A percentile compares a stretch with the other conserved stretches of the same genome.
Evolutionary conservation across 2,113 vertebrate species (phyloP).

Genomic region (Oostethus manadensis): DNA sequence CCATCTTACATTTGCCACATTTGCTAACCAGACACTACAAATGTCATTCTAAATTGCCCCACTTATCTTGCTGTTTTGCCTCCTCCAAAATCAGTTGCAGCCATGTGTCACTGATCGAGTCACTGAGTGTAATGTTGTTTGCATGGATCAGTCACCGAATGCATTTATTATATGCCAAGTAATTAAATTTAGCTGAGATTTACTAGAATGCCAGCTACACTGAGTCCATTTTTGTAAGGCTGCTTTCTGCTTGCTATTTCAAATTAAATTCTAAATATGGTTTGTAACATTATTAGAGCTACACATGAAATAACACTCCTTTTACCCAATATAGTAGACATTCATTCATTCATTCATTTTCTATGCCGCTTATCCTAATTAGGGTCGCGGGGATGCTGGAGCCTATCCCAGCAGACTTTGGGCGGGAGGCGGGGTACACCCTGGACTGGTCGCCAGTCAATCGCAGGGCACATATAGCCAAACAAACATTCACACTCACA

Average conservation of each 20-base stretch:
- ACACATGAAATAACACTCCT: too few relatives aligned
- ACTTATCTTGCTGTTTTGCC: neutral
- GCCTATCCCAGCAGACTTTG: too few relatives aligned
- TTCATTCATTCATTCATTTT: too few relatives aligned
- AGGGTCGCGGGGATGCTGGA: too few relatives aligned
- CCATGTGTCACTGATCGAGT: neutral
- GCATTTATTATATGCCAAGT: neutral
- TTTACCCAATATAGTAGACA: too few relatives aligned
- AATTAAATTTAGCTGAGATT: slow-evolving; percentile 1
- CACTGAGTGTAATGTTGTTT: neutral
- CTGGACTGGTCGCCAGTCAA: too few relatives aligned
- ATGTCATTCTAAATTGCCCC: neutral
- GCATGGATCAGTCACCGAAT: neutral
- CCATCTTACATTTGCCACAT: neutral
- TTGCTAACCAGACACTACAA: neutral
- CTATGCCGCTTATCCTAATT: too few relatives aligned
- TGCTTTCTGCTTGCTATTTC: neutral
- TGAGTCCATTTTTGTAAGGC: neutral
- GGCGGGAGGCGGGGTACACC: too few relatives aligned
- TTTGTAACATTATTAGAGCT: too few relatives aligned
- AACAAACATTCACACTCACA: too few relatives aligned
- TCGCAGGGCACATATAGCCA: too few relatives aligned
- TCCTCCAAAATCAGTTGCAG: neutral
- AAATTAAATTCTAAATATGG: neutral
- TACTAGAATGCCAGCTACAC: neutral